Base-by-base conservation (phyloP, 2,797 vertebrate species). In the Enteromius trimaculatus region DNA sequence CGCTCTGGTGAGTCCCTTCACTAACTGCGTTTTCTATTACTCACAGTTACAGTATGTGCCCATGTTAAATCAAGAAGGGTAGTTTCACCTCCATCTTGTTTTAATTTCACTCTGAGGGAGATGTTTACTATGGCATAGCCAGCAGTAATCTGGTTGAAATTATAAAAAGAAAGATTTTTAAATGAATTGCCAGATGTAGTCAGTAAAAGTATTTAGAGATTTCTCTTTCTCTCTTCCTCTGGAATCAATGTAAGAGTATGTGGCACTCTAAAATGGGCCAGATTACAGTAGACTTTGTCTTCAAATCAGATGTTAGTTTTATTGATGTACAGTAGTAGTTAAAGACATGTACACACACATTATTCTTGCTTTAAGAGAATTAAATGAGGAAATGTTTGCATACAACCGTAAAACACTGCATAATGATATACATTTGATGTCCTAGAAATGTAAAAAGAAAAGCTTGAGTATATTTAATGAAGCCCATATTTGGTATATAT, bases 1-100 rank as follows among this genome's bases (percentile, higher is more conserved):
- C 98, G 97, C 90, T 99, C 98, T 82, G 98, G 98, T 99, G 95
- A 96, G 97, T 96, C 82, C 10, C 37, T 82, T 51, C 49, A 53
- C 81, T 49, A 55, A 44, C 60, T 60, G 49, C 71, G 55, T 78
- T 17, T 31, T 66, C 44, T 53, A 26, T 80, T 64, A 29, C 42
- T 84, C 49, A 83, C 60, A 39, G 49, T 66, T 66, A 79, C 69
- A 47, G 77, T 78, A 79, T 82, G 68, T 79, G 69, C 49, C 77
- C 76, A 79, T 78, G 42, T 80, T 81, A 81, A 65, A 81, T 47
- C 68, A 81, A 60, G 19, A 64, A 75, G 19, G 14, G 6, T 64
- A 4, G 21, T 29, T 62, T 49, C 82, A 83, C 72, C 44, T 84
- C 74, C 75, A 75, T 79, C 29, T 55, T 34, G 16, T n/a, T 37